Percentiles rank a stretch among this genome's conserved stretches.
phyloP scores from a whole-genome alignment of 2,113 vertebrate species.

The Myotis davidii region DNA sequence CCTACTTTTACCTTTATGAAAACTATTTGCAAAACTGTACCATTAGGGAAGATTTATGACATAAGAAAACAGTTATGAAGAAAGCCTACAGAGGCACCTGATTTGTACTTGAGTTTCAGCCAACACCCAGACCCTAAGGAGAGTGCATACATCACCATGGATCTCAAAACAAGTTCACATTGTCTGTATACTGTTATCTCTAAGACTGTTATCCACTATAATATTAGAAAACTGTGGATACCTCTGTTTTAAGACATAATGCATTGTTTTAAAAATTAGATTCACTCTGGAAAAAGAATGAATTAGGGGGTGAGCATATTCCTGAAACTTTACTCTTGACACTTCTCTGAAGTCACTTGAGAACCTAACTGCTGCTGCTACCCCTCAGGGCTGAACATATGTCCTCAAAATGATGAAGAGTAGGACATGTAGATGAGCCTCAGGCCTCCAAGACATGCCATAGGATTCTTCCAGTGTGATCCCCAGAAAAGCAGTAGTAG shows the following conservation, averaged over 20 bases:
- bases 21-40: background rate
- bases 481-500: background rate
- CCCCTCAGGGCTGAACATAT: background rate
- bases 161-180: background rate
- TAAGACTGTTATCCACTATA: background rate
- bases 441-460: background rate
- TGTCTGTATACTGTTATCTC: background rate
- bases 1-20: background rate
- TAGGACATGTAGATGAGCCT: background rate
- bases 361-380: background rate
- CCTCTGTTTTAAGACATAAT: constrained; percentile 4
- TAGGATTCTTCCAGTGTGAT: background rate
- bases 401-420: background rate
- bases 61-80: background rate
- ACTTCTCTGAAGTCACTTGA: background rate
- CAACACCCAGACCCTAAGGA: background rate
- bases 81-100: background rate
- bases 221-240: background rate
- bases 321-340: background rate
- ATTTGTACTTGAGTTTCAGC: background rate
- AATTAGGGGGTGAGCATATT: background rate
- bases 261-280: background rate
- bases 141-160: background rate
- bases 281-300: background rate
- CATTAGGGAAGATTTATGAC: background rate